Conservation (phyloP, 2,113 vertebrate species). For the Rhinichthys klamathensis region DNA sequence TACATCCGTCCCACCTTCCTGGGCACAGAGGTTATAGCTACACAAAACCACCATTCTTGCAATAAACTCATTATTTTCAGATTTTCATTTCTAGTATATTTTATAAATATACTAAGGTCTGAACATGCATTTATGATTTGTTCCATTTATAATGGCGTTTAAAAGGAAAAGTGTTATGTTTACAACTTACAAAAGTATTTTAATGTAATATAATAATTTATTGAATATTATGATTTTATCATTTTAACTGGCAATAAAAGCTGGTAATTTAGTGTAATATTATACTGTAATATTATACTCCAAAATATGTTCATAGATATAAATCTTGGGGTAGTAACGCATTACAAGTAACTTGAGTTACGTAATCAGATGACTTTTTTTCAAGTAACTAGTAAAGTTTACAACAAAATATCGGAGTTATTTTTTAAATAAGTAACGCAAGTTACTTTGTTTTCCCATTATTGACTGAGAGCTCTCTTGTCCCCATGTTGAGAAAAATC, state of each 20-base stretch:
- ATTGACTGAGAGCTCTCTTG: no score
- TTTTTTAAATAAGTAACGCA: no score
- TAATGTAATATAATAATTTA: neutral
- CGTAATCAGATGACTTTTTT: no score
- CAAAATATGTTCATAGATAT: neutral
- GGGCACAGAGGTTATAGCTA: slow-evolving; percentile 81
- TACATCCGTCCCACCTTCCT: slow-evolving; percentile 89
- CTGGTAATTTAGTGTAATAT: neutral
- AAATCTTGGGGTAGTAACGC: neutral
- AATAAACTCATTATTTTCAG: neutral
- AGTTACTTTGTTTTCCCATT: no score
- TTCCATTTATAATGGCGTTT: neutral
- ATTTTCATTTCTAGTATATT: neutral
- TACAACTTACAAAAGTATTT: no score
- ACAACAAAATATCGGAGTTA: no score
- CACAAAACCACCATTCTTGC: neutral
- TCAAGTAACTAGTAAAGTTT: no score
- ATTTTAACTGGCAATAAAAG: neutral
- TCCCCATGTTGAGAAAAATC: no score
- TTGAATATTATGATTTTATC: neutral
- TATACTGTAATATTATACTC: neutral
- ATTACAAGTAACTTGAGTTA: no score
- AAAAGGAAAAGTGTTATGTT: neutral
- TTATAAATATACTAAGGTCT: neutral
- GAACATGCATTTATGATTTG: neutral